Conservation (phyloP, 2,113 vertebrate species). For the Pseudorectes ferrugineus region DNA sequence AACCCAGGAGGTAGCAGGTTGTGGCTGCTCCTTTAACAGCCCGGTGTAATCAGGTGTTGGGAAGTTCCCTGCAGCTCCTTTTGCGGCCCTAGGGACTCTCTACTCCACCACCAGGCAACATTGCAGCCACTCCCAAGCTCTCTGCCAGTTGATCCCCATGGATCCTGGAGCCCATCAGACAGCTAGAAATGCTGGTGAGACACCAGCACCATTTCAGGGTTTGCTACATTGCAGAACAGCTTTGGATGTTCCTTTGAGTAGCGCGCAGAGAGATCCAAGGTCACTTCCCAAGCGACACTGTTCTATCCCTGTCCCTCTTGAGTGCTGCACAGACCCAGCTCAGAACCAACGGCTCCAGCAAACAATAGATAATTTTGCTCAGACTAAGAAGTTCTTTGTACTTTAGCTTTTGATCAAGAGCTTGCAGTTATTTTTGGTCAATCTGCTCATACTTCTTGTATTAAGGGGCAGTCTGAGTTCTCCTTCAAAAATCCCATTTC, state of each 20-base stretch:
- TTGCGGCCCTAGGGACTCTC: neutral
- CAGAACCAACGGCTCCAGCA: neutral
- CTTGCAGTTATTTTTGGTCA: constrained; percentile 21
- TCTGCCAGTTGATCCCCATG: rapidly evolving
- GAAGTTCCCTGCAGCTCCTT: neutral
- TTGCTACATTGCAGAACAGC: neutral
- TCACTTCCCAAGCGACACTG: neutral
- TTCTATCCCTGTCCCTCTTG: neutral
- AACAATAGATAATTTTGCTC: neutral
- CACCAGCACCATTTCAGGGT: rapidly evolving
- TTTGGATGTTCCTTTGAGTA: neutral
- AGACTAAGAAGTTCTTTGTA: neutral
- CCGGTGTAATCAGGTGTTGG: rapidly evolving
- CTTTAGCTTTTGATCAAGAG: constrained; percentile 14
- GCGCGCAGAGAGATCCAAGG: neutral
- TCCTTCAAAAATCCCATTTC: neutral
- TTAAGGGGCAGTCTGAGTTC: neutral
- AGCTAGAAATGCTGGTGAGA: neutral
- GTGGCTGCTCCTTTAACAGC: neutral
- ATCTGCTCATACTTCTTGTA: neutral
- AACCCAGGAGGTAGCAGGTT: neutral
- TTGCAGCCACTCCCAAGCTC: neutral
- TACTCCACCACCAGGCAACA: neutral
- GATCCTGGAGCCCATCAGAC: neutral
- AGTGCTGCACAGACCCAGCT: neutral